Conservation (phyloP, 2,797 vertebrate species). For the Tauraco hartlaubi region DNA sequence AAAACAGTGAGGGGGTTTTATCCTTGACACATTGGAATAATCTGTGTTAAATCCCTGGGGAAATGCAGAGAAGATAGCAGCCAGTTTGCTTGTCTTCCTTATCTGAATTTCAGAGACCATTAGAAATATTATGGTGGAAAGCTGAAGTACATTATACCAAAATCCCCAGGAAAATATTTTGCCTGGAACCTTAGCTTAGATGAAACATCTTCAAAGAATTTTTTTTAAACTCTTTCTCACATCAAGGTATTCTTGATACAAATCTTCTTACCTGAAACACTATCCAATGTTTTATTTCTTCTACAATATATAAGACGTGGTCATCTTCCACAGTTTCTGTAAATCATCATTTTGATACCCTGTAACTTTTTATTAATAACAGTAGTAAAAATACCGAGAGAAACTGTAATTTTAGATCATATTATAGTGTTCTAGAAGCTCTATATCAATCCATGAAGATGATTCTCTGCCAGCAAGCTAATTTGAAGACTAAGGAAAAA, state of each 20-base stretch:
- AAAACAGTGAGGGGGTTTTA: constrained; percentile 11
- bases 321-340: background rate
- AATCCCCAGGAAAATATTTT: constrained; percentile 10
- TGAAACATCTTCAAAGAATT: background rate
- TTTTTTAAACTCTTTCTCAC: background rate
- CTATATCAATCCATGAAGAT: background rate
- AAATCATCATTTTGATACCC: background rate
- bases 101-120: background rate
- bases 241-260: background rate
- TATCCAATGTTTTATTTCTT: background rate
- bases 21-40: background rate
- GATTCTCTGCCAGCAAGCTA: background rate
- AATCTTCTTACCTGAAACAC: background rate
- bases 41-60: background rate
- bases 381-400: background rate
- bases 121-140: background rate
- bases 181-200: background rate
- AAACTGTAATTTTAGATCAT: background rate
- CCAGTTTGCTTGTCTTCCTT: constrained; percentile 8
- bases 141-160: background rate
- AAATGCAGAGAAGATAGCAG: constrained; percentile 11
- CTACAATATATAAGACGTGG: background rate
- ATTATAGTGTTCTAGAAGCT: background rate
- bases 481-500: background rate
- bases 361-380: background rate